phyloP scores from a whole-genome alignment of 2,888 invertebrate genomes.

The Rhodophaea formosa region DNA sequence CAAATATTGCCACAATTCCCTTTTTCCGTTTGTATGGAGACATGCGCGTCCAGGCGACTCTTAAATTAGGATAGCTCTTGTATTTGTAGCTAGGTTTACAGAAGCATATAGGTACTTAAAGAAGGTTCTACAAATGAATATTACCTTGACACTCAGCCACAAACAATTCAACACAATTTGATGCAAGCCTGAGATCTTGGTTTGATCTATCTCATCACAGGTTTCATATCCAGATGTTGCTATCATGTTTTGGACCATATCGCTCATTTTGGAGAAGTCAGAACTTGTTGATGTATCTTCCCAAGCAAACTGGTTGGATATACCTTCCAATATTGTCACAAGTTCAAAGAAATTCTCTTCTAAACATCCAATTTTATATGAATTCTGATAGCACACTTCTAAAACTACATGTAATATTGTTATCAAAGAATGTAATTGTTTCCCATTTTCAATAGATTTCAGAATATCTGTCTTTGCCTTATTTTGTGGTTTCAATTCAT shows the following conservation, averaged over 20 bases:
- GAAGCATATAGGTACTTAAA: too few species aligned
- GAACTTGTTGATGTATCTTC: constrained; percentile 70
- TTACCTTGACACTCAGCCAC: constrained; percentile 90
- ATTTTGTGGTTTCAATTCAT: constrained; percentile 48
- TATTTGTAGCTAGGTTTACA: too few species aligned
- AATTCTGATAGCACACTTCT: constrained; percentile 45
- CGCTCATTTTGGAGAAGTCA: constrained; percentile 89
- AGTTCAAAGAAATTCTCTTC: constrained; percentile 39
- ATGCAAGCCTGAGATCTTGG: constrained; percentile 80
- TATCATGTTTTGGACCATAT: constrained; percentile 84
- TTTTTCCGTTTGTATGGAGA: too few species aligned
- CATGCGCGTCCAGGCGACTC: too few species aligned
- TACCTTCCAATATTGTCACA: constrained; percentile 47
- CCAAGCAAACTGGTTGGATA: constrained; percentile 65
- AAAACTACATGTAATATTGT: constrained; percentile 56
- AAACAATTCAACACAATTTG: constrained; percentile 87
- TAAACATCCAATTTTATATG: constrained; percentile 41
- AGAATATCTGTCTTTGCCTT: constrained; percentile 65
- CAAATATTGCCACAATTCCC: too few species aligned
- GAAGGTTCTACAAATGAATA: not conserved
- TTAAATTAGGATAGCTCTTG: too few species aligned
- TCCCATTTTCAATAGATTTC: constrained; percentile 68
- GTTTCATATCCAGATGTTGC: constrained; percentile 53
- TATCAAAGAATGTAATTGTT: constrained; percentile 77
- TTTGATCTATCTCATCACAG: constrained; percentile 52